Percentiles rank a stretch among this genome's conserved stretches.
Evolutionary conservation across 2,888 invertebrate species (phyloP).

Genomic region (Dryobotodes eremita): DNA sequence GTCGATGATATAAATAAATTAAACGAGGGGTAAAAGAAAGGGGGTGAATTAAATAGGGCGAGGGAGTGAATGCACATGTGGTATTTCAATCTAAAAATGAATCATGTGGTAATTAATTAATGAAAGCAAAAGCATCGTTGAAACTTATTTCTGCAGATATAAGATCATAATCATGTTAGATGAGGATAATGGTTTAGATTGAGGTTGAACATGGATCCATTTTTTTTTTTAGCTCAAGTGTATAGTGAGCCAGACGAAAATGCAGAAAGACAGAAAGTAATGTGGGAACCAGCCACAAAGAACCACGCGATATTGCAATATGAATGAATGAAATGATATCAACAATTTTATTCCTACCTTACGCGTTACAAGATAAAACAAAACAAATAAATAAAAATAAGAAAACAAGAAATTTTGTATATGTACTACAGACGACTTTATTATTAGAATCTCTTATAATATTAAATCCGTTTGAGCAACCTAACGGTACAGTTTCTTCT

Average conservation of each 20-base stretch:
- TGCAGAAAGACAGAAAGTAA: background rate
- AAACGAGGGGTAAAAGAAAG: slow-evolving; percentile 27
- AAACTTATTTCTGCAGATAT: slow-evolving; percentile 21
- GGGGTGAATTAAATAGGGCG: slow-evolving; percentile 37
- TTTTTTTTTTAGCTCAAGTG: background rate
- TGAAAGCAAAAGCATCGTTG: background rate
- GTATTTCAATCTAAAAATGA: slow-evolving; percentile 37
- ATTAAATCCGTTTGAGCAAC: background rate
- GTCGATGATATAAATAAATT: slow-evolving; percentile 67
- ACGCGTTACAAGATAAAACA: too few species aligned
- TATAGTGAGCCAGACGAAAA: background rate
- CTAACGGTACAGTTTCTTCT: background rate
- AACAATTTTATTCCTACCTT: background rate
- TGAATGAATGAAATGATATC: background rate
- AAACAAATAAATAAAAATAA: too few species aligned
- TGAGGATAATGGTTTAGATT: background rate
- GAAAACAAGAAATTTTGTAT: background rate
- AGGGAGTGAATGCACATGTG: slow-evolving; percentile 55
- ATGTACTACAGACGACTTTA: background rate
- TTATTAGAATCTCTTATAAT: background rate
- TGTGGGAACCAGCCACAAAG: background rate
- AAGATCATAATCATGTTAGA: background rate
- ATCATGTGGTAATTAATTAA: slow-evolving; percentile 2
- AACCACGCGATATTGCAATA: background rate
- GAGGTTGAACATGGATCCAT: background rate